phyloP scores from a whole-genome alignment of 2,797 vertebrate species.

The Channallabes apus region DNA sequence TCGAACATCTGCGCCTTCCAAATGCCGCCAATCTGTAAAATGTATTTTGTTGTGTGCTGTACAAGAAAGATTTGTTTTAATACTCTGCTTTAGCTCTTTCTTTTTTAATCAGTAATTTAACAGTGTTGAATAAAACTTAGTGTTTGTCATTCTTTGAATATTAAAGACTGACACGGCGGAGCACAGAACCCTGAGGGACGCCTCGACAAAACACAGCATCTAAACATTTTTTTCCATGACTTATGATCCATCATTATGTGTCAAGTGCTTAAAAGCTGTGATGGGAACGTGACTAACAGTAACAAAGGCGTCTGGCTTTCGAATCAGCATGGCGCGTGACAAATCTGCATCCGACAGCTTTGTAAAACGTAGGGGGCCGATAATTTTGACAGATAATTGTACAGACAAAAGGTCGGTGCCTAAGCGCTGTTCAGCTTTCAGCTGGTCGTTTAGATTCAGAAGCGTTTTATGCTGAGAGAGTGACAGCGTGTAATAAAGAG shows the following conservation, averaged over 20 bases:
- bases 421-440: background rate
- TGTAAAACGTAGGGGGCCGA: background rate
- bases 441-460: background rate
- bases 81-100: background rate
- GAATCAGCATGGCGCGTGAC: background rate
- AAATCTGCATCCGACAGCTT: background rate
- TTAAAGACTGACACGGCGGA: background rate
- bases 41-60: too few species aligned
- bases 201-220: background rate
- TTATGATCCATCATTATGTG: background rate
- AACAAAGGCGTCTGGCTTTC: background rate
- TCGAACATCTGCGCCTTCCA: background rate
- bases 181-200: background rate
- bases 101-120: background rate
- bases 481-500: background rate
- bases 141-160: too few species aligned
- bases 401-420: background rate
- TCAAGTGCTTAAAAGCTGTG: background rate
- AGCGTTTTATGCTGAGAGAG: background rate
- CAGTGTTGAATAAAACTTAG: too few species aligned
- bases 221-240: background rate
- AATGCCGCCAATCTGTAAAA: background rate
- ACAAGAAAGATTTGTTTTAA: background rate
- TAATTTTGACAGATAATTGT: background rate
- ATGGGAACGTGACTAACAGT: background rate